Evolutionary conservation across 1,140 invertebrate species (phyloP).

Genomic region (Pogonomyrmex barbatus): DNA sequence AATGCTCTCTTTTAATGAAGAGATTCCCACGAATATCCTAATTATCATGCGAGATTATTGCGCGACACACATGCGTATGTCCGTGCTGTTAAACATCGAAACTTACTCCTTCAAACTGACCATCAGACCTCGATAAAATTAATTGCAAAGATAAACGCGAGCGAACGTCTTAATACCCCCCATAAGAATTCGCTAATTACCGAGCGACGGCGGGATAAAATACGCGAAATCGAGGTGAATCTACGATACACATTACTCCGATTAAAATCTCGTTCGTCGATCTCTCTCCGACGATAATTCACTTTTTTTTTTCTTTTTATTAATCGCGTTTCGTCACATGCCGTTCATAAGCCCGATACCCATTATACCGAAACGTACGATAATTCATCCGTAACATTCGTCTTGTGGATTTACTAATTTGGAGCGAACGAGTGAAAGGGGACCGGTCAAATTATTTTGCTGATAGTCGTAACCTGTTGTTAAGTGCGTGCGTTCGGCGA

Average conservation of each 20-base stretch:
- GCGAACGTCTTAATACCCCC: not conserved
- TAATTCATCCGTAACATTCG: conserved; percentile 22
- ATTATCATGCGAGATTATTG: conserved; percentile 67
- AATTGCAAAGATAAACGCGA: conserved; percentile 37
- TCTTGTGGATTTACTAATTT: conserved; percentile 57
- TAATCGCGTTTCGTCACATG: not conserved
- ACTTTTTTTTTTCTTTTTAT: not conserved
- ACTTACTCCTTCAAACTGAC: conserved; percentile 45
- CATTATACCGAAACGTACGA: not conserved
- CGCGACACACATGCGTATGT: not conserved
- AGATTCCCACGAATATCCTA: conserved; percentile 71
- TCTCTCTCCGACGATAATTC: not conserved
- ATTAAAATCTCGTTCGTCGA: conserved; percentile 26
- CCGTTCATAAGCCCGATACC: not conserved
- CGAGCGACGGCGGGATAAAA: not conserved
- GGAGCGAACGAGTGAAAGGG: conserved; percentile 38
- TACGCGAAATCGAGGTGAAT: not conserved
- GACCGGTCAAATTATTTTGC: conserved; percentile 57
- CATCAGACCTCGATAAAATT: not conserved
- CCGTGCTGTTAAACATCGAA: conserved; percentile 51
- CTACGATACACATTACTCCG: not conserved
- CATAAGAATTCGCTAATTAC: not conserved
- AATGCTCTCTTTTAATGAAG: conserved; percentile 67
- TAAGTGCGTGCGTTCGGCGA: conserved; percentile 18
- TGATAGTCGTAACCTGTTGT: conserved; percentile 39